phyloP scores from a whole-genome alignment of 2,888 invertebrate species.

The Trichopria drosophilae region DNA sequence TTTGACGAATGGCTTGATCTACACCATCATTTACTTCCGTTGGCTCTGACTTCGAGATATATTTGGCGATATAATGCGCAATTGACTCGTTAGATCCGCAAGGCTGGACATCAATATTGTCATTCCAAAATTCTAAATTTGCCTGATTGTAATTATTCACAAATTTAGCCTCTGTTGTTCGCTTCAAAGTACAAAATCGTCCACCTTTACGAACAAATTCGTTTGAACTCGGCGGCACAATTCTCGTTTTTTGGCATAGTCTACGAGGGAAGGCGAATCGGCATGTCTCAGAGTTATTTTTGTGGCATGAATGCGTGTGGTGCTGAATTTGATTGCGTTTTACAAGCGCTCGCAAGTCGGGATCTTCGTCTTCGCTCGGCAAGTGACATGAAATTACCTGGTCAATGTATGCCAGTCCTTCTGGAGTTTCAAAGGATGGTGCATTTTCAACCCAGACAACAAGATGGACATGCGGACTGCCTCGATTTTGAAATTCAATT shows the following conservation, averaged over 20 bases:
- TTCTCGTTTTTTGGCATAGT: constrained; percentile 31
- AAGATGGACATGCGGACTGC: constrained; percentile 42
- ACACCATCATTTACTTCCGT: too few relatives aligned
- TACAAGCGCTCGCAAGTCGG: constrained; percentile 28
- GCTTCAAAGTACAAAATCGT: constrained; percentile 43
- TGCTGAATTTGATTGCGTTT: constrained; percentile 31
- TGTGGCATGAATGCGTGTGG: constrained; percentile 34
- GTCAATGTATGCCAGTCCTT: constrained; percentile 32
- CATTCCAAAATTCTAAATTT: constrained; percentile 42
- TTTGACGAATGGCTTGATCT: too few relatives aligned
- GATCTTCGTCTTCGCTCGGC: constrained; percentile 25
- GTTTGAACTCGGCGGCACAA: constrained; percentile 41
- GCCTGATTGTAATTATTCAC: constrained; percentile 46
- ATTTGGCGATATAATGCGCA: too few relatives aligned
- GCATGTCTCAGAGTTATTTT: constrained; percentile 31
- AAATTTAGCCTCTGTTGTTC: constrained; percentile 31
- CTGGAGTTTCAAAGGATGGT: constrained; percentile 33
- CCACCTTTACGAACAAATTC: constrained; percentile 44
- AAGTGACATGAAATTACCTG: constrained; percentile 29
- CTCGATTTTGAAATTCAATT: too few relatives aligned
- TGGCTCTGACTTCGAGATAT: too few relatives aligned
- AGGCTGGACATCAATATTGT: constrained; percentile 50
- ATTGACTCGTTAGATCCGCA: background rate
- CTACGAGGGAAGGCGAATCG: constrained; percentile 40
- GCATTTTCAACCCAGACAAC: constrained; percentile 41